A percentile compares a stretch with the other conserved stretches of the same genome.
phyloP scores from a whole-genome alignment of 2,888 invertebrate species.

The Drosophila kanekoi region DNA sequence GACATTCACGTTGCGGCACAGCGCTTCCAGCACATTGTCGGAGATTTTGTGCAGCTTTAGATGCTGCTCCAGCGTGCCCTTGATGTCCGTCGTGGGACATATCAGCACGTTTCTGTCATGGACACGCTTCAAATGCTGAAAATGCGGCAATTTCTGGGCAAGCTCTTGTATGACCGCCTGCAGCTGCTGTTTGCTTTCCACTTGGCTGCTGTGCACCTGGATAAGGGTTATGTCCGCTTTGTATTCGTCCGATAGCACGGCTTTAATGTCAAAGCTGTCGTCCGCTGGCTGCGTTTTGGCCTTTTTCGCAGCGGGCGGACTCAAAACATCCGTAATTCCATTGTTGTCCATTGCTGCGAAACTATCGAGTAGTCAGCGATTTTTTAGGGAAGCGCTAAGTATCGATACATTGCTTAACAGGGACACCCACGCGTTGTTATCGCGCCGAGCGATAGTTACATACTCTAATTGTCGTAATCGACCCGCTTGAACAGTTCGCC shows the following conservation, averaged over 20 bases:
- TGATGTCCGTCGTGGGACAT: conserved; percentile 84
- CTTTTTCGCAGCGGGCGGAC: conserved; percentile 54
- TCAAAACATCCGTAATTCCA: conserved; percentile 31
- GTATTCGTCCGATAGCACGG: conserved; percentile 87
- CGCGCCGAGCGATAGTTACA: not conserved
- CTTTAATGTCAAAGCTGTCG: conserved; percentile 78
- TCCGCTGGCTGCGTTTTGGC: conserved; percentile 20
- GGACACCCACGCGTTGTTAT: conserved; percentile 1
- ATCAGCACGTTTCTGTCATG: conserved; percentile 87
- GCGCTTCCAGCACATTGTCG: conserved; percentile 49
- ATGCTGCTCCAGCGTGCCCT: conserved; percentile 84
- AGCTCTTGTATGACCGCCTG: conserved; percentile 88
- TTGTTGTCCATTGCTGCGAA: conserved; percentile 11
- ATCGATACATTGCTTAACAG: not conserved
- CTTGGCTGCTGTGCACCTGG: conserved; percentile 87
- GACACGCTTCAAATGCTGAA: conserved; percentile 91
- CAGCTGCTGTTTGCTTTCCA: conserved; percentile 87
- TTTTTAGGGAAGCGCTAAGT: no score
- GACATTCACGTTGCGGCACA: conserved; percentile 85
- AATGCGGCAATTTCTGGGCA: conserved; percentile 87
- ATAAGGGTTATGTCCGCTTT: conserved; percentile 85
- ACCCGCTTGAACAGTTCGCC: not conserved
- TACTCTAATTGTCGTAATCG: not conserved
- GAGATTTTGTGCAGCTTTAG: conserved; percentile 61
- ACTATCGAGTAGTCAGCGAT: conserved; percentile 5